These are phyloP conservation scores for Endotricha flammealis DNA, from an alignment of 2,888 invertebrate genomes.

Conservation along the genomic window DNA sequence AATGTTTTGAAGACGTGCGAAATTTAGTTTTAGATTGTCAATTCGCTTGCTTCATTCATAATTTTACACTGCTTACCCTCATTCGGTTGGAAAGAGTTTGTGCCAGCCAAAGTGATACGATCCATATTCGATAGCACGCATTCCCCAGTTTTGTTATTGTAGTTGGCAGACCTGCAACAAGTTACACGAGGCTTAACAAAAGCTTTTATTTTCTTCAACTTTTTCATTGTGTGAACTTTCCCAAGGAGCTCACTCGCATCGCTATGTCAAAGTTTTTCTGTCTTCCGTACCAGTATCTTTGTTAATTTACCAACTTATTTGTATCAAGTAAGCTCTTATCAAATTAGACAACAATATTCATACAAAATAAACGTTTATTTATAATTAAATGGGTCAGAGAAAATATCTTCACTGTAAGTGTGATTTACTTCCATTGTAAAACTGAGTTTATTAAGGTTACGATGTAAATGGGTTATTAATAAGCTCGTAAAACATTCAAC, in stretches of 20 bases:
- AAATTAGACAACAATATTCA: no score
- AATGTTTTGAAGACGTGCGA: no score
- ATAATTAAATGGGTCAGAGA: no score
- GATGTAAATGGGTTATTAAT: no score
- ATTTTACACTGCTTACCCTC: conserved; percentile 72
- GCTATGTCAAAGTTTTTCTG: conserved; percentile 2
- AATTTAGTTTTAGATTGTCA: neutral
- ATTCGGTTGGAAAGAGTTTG: conserved; percentile 84
- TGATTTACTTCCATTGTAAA: no score
- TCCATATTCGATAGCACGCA: conserved; percentile 95
- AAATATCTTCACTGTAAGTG: no score
- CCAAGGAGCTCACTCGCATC: conserved; percentile 45
- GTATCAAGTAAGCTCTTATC: no score
- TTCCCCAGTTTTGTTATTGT: conserved; percentile 89
- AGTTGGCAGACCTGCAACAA: conserved; percentile 91
- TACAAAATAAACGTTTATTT: no score
- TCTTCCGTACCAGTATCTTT: conserved; percentile 3
- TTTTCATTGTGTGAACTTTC: conserved; percentile 64
- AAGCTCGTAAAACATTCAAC: no score
- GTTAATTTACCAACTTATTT: no score
- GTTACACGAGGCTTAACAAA: conserved; percentile 49
- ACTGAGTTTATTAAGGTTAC: no score
- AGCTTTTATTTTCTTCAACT: conserved; percentile 38
- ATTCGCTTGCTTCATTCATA: neutral
- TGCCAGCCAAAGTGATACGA: conserved; percentile 91